Percentiles rank a stretch among this genome's conserved stretches.
These are phyloP conservation scores for honey bee (Apis mellifera) DNA, from an alignment of 1,140 invertebrate species.

Conservation along the genomic window DNA sequence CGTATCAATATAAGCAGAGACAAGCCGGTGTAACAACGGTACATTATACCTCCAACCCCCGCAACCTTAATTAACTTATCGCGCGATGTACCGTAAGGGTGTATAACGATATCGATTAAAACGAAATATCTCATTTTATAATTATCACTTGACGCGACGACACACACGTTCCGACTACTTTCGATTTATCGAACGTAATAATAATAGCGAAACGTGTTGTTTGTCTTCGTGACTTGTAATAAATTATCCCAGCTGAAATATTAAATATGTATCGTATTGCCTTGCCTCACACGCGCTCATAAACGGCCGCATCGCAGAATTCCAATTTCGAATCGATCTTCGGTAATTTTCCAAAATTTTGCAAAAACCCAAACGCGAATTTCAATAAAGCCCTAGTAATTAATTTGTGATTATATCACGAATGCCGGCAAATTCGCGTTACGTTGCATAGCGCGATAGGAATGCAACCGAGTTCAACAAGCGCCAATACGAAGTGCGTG, in stretches of 20 bases:
- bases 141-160: not conserved
- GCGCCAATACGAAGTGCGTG: slow-evolving; percentile 62
- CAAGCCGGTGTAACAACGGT: slow-evolving; percentile 26
- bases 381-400: slow-evolving; percentile 69
- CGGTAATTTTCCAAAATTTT: slow-evolving; percentile 67
- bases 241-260: slow-evolving; percentile 25
- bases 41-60: slow-evolving; percentile 6
- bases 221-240: slow-evolving; percentile 28
- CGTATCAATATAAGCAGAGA: slow-evolving; percentile 61
- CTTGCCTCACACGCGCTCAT: slow-evolving; percentile 22
- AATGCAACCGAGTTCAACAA: slow-evolving; percentile 68
- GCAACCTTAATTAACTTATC: slow-evolving; percentile 43
- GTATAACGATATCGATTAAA: not conserved
- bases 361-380: slow-evolving; percentile 61
- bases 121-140: not conserved
- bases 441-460: slow-evolving; percentile 65
- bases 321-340: slow-evolving; percentile 66
- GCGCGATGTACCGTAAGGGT: not conserved
- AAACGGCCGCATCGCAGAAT: slow-evolving; percentile 54
- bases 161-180: not conserved
- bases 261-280: slow-evolving; percentile 55
- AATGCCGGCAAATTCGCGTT: slow-evolving; percentile 67
- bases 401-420: slow-evolving; percentile 68
- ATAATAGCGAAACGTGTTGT: slow-evolving; percentile 11
- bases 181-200: not conserved